Evolutionary conservation across 1,140 invertebrate genomes (phyloP).

Genomic region (Asbolus verrucosus): DNA sequence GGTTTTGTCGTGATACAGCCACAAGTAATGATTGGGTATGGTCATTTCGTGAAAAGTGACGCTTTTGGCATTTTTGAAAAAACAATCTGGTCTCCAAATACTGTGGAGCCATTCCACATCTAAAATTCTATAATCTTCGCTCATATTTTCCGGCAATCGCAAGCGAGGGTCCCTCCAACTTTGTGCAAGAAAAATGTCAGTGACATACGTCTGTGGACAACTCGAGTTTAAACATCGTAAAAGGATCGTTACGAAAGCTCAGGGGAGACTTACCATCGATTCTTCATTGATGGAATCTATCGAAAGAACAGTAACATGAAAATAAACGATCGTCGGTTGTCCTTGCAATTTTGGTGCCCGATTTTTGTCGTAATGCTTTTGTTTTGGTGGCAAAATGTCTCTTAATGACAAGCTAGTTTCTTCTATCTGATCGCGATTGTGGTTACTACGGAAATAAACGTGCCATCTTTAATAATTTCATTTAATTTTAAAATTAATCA

Average conservation of each 20-base stretch:
- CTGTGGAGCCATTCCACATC: constrained; percentile 91
- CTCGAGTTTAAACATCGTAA: too few relatives aligned
- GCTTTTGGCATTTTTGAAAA: constrained; percentile 94
- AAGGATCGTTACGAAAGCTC: neutral
- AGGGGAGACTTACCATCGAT: constrained; percentile 80
- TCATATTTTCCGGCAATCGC: constrained; percentile 90
- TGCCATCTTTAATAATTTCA: constrained; percentile 16
- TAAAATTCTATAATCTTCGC: constrained; percentile 89
- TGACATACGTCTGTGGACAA: constrained; percentile 94
- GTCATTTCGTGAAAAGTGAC: constrained; percentile 95
- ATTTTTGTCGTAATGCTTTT: constrained; percentile 91
- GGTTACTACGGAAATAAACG: constrained; percentile 39
- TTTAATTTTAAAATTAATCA: constrained; percentile 49
- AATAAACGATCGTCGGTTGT: constrained; percentile 88
- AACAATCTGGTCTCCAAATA: constrained; percentile 93
- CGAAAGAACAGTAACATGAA: constrained; percentile 89
- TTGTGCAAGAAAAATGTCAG: constrained; percentile 92
- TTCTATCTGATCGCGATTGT: constrained; percentile 53
- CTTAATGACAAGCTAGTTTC: constrained; percentile 79
- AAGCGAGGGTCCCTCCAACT: constrained; percentile 90
- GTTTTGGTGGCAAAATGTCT: constrained; percentile 86
- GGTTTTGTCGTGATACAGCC: constrained; percentile 92
- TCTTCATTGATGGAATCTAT: constrained; percentile 92
- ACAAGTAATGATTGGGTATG: constrained; percentile 93
- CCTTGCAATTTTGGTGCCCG: constrained; percentile 86